phyloP scores from a whole-genome alignment of 2,888 invertebrate genomes.

The Zootermopsis nevadensis region DNA sequence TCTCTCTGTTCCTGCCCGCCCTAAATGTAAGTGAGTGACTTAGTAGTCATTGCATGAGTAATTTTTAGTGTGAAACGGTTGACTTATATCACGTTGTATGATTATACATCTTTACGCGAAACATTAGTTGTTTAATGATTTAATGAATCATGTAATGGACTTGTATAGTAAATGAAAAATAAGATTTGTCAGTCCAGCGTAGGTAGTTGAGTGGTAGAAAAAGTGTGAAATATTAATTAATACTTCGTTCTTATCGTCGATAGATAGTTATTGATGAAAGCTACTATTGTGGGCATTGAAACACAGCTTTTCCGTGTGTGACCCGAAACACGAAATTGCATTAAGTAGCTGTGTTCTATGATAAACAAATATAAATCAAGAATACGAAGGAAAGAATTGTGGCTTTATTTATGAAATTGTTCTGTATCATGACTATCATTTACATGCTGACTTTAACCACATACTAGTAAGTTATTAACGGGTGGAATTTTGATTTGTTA shows the following conservation, averaged over 20 bases:
- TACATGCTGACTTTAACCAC: no score
- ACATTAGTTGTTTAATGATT: constrained; percentile 17
- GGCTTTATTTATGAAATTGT: no score
- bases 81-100: not conserved
- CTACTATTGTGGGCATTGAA: not conserved
- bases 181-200: not conserved
- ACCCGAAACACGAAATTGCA: no score
- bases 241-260: not conserved
- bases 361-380: not conserved
- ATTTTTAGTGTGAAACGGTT: constrained; percentile 10
- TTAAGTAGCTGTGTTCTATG: not conserved
- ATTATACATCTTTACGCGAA: not conserved
- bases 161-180: not conserved
- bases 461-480: no score
- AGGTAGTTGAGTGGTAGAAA: not conserved
- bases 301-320: not conserved
- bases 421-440: no score
- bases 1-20: constrained; percentile 1
- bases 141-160: not conserved
- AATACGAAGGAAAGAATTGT: no score
- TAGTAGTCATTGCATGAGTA: constrained; percentile 14
- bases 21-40: constrained; percentile 1
- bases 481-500: no score
- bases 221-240: not conserved
- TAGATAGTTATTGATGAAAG: not conserved